Base-by-base conservation (phyloP, 2,113 vertebrate species). In the Eonycteris spelaea region DNA sequence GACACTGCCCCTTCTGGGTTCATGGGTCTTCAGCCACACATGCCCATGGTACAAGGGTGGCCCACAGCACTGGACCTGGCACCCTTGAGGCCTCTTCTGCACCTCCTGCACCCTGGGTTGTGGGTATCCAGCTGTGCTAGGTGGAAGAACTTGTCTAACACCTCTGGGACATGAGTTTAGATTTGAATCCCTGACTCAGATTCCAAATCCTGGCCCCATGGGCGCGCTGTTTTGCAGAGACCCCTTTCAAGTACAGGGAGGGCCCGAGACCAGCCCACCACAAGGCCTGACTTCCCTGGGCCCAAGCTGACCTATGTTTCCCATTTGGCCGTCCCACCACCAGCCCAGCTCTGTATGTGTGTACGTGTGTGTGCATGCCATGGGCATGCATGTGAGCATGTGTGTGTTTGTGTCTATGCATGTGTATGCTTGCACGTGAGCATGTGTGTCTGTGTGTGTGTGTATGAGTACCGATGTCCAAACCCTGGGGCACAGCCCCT, bases 11-110 rank as follows among this genome's bases (percentile, higher is more conserved):
- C 45, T 80, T 45, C 75, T 33, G 11, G 30, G n/a, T 26, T 43
- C 3, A 1, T 3, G 7, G 7, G 7, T 28, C 67, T 28, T 26
- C 14, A 2, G 12, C 30, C 26, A 9, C 26, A 28, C 5, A 2
- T 6, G n/a, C 30, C 38, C 38, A 5, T 33, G 10, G 63, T 28
- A 16, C 7, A 65, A 59, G 71, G 11, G 0, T 28, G 24, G 51
- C 24, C 30, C 13, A 4, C 16, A 33, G 40, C 43, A 28, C 74
- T 21, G 43, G 70, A 26, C n/a, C 22, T 3, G 30, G 1, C 22
- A 6, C 7, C 61, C 40, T 35, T 3, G 12, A 40, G 45, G 10
- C 35, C 30, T 43, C 8, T 38, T 67, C 24, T 0, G 1, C 38
- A 3, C 7, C 51, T 35, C 35, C 73, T 43, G 13, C 40, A 30